phyloP scores from a whole-genome alignment of 2,113 vertebrate genomes.

The Heptranchias perlo region DNA sequence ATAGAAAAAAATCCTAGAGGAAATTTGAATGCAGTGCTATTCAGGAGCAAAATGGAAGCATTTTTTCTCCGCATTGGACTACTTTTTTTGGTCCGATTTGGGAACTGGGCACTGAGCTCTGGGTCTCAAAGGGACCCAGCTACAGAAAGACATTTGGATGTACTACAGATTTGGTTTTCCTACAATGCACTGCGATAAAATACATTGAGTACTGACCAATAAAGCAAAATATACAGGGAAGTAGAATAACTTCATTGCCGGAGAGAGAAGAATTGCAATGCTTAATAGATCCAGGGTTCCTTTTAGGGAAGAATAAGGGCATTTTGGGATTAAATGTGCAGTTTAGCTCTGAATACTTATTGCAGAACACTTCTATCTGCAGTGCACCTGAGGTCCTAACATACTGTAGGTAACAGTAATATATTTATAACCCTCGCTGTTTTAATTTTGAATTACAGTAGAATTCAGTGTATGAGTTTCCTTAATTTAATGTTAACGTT shows the following conservation, averaged over 20 bases:
- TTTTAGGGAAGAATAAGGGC: background rate
- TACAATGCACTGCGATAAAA: background rate
- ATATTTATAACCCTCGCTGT: background rate
- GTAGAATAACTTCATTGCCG: background rate
- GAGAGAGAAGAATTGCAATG: background rate
- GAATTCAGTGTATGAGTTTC: background rate
- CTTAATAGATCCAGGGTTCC: background rate
- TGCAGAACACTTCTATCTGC: background rate
- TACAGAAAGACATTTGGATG: too few relatives aligned
- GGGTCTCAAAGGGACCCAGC: too few relatives aligned
- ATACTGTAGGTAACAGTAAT: background rate
- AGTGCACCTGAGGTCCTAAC: background rate
- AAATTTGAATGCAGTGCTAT: too few relatives aligned
- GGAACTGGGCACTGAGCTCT: too few relatives aligned
- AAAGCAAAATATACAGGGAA: background rate
- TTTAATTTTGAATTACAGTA: background rate
- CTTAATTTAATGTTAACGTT: background rate
- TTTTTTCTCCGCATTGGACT: too few relatives aligned
- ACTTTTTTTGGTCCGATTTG: too few relatives aligned
- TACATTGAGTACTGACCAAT: background rate
- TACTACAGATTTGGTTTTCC: too few relatives aligned
- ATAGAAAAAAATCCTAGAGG: too few relatives aligned
- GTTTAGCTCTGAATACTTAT: background rate
- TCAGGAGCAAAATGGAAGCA: too few relatives aligned
- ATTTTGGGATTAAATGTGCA: background rate